These are phyloP conservation scores for Nymphalis io DNA, from an alignment of 1,140 invertebrate species.

Conservation along the genomic window DNA sequence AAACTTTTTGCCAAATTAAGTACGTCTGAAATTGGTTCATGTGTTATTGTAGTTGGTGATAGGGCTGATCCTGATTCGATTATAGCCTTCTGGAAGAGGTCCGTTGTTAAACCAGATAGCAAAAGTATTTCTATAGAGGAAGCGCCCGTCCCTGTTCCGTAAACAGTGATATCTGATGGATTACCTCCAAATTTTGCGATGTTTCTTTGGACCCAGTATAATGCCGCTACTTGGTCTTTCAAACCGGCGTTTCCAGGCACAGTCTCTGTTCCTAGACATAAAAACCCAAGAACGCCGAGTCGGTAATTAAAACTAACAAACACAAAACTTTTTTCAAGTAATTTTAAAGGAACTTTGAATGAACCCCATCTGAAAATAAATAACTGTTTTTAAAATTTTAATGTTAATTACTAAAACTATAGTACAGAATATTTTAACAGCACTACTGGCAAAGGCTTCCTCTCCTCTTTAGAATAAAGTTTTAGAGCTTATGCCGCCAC, in stretches of 20 bases:
- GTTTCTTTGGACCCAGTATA: constrained; percentile 89
- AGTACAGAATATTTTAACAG: background rate
- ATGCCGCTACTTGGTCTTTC: constrained; percentile 86
- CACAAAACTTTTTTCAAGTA: constrained; percentile 52
- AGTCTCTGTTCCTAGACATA: constrained; percentile 82
- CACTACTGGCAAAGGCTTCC: too few relatives aligned
- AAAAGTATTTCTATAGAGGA: constrained; percentile 55
- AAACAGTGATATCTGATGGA: constrained; percentile 83
- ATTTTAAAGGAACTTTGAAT: constrained; percentile 41
- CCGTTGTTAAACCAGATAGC: constrained; percentile 48
- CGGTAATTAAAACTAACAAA: constrained; percentile 74
- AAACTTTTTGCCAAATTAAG: constrained; percentile 41
- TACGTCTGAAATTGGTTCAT: constrained; percentile 48
- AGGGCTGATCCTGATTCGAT: constrained; percentile 66
- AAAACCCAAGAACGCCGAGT: constrained; percentile 83
- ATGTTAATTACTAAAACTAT: too few relatives aligned
- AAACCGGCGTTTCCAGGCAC: constrained; percentile 87
- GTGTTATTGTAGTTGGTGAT: constrained; percentile 52
- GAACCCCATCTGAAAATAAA: constrained; percentile 63
- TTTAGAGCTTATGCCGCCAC: too few relatives aligned
- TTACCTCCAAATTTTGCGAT: constrained; percentile 86
- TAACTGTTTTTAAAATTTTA: background rate
- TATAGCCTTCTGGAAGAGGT: constrained; percentile 60
- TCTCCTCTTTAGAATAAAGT: too few relatives aligned
- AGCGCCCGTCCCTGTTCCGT: constrained; percentile 85